A percentile compares a stretch with the other conserved stretches of the same genome.
These are phyloP conservation scores for Chelonus insularis DNA, from an alignment of 1,140 invertebrate genomes.

Conservation along the genomic window DNA sequence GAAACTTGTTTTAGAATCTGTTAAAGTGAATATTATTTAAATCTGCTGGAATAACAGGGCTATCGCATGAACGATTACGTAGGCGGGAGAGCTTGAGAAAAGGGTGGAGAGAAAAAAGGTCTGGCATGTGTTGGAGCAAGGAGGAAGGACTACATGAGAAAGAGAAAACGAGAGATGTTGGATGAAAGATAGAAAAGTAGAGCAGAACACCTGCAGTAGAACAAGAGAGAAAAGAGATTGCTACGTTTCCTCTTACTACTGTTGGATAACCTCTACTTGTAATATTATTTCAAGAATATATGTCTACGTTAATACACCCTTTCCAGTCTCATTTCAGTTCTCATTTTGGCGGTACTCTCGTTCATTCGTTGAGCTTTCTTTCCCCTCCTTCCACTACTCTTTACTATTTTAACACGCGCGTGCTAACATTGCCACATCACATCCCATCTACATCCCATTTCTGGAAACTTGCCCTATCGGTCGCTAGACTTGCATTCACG, in stretches of 20 bases:
- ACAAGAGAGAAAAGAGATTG: neutral
- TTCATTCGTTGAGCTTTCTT: no score
- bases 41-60: slow-evolving; percentile 33
- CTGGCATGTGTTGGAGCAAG: neutral
- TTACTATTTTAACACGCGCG: no score
- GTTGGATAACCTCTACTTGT: slow-evolving; percentile 33
- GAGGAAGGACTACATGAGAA: neutral
- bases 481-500: neutral
- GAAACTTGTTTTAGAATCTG: slow-evolving; percentile 39
- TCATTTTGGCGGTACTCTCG: no score
- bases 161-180: neutral
- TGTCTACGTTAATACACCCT: neutral
- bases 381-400: no score
- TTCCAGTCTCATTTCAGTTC: neutral
- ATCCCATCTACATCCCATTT: no score
- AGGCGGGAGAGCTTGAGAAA: neutral
- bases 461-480: no score
- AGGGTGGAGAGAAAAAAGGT: neutral
- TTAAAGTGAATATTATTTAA: slow-evolving; percentile 44
- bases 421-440: no score
- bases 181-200: neutral
- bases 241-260: neutral
- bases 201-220: neutral
- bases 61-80: slow-evolving; percentile 37
- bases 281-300: slow-evolving; percentile 39